Evolutionary conservation across 2,888 invertebrate species (phyloP).

Genomic region (Drosophila picticornis): DNA sequence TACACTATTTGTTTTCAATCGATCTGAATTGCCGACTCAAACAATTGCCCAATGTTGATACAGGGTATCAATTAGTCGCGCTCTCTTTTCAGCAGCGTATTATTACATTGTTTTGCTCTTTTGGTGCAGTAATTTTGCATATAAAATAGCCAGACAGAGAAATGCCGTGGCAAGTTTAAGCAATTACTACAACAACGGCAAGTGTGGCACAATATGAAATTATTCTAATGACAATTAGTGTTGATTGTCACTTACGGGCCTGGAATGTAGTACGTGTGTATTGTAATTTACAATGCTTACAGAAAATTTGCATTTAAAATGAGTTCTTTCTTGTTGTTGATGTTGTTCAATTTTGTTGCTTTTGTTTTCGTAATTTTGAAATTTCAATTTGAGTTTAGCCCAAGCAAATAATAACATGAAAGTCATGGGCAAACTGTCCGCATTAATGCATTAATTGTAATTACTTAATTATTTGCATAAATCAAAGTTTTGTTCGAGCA

Average conservation of each 20-base stretch:
- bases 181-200: slow-evolving; percentile 65
- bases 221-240: slow-evolving; percentile 81
- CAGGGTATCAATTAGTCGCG: slow-evolving; percentile 21
- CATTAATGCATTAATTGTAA: slow-evolving; percentile 71
- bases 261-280: slow-evolving; percentile 59
- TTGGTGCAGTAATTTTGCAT: slow-evolving; percentile 56
- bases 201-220: slow-evolving; percentile 70
- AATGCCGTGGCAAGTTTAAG: slow-evolving; percentile 75
- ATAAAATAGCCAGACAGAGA: slow-evolving; percentile 68
- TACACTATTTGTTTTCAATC: background rate
- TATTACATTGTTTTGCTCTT: slow-evolving; percentile 14
- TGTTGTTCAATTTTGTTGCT: slow-evolving; percentile 16
- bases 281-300: slow-evolving; percentile 67
- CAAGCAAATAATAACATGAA: slow-evolving; percentile 67
- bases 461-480: slow-evolving; percentile 79
- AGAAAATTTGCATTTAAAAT: slow-evolving; percentile 75
- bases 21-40: background rate
- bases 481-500: slow-evolving; percentile 58
- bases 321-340: slow-evolving; percentile 53
- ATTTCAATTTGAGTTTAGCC: slow-evolving; percentile 51
- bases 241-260: slow-evolving; percentile 76
- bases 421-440: slow-evolving; percentile 44
- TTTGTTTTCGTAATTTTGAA: slow-evolving; percentile 42
- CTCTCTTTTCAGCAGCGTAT: background rate
- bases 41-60: background rate